Conservation (phyloP, 2,888 invertebrate genomes). For the Coremacera marginata region DNA sequence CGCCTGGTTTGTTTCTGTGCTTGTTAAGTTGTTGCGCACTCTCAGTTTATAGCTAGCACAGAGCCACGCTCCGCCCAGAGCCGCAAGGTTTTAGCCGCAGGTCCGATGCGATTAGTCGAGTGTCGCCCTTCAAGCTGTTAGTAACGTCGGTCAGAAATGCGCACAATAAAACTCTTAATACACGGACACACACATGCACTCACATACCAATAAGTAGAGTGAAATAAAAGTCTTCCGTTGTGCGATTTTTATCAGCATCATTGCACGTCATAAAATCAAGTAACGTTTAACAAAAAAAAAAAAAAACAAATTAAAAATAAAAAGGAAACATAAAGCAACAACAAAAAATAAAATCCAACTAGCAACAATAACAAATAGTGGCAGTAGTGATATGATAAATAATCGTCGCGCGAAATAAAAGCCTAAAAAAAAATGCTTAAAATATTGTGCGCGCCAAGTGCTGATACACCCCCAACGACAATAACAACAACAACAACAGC, state of each 20-base stretch:
- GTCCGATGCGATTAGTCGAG: constrained; percentile 60
- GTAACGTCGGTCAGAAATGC: constrained; percentile 42
- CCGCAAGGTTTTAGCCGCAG: constrained; percentile 66
- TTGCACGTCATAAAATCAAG: constrained; percentile 31
- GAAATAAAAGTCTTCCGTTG: not conserved
- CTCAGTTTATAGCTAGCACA: constrained; percentile 40
- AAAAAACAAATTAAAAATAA: too few species aligned
- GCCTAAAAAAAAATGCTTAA: constrained; percentile 1
- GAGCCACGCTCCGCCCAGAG: constrained; percentile 53
- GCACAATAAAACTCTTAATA: not conserved
- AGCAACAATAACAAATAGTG: not conserved
- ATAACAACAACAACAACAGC: constrained; percentile 8
- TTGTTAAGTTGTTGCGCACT: constrained; percentile 18
- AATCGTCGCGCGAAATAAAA: not conserved
- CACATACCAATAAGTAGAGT: not conserved
- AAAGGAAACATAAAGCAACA: constrained; percentile 2
- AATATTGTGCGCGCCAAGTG: not conserved
- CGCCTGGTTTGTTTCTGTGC: constrained; percentile 5
- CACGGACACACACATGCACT: not conserved
- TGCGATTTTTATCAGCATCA: constrained; percentile 17
- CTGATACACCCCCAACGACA: not conserved
- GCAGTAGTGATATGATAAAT: not conserved
- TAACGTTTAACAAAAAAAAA: not conserved
- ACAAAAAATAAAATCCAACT: not conserved
- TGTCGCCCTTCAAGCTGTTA: constrained; percentile 60